A percentile compares a stretch with the other conserved stretches of the same genome.
Evolutionary conservation across 2,113 vertebrate genomes (phyloP).

Genomic region (Eretmochelys imbricata): DNA sequence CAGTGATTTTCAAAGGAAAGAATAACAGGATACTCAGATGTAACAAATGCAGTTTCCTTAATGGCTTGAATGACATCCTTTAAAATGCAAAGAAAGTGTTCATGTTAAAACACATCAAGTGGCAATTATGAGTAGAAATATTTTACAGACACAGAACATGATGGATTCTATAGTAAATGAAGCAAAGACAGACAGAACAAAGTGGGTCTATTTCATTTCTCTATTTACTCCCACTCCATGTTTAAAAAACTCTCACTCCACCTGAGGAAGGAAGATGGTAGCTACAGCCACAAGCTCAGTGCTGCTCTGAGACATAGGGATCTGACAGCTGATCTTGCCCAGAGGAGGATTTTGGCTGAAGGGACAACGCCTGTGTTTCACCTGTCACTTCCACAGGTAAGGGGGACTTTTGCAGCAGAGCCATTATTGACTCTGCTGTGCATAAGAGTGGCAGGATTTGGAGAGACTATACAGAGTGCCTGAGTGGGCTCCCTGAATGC

Average conservation of each 20-base stretch:
- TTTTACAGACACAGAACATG: background rate
- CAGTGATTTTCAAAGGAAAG: conserved; percentile 99
- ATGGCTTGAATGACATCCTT: conserved; percentile 99
- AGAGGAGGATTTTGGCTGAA: background rate
- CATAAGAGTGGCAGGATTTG: background rate
- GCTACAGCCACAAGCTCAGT: background rate
- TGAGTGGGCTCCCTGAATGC: background rate
- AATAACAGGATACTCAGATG: conserved; percentile 95
- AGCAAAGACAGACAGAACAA: background rate
- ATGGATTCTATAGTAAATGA: background rate
- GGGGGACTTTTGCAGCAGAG: background rate
- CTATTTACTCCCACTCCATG: rapidly evolving
- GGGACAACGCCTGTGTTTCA: background rate
- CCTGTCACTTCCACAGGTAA: background rate
- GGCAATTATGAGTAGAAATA: background rate
- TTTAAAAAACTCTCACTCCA: background rate
- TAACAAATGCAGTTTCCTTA: conserved; percentile 96
- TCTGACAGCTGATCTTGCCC: background rate
- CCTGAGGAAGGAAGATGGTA: background rate
- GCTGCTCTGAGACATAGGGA: background rate
- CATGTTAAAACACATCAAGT: conserved; percentile 36
- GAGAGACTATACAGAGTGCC: background rate
- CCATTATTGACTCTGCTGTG: background rate
- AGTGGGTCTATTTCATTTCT: background rate
- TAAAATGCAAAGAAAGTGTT: conserved; percentile 51